These are phyloP conservation scores for Cyprinodon brontotheroides DNA, from an alignment of 2,113 vertebrate genomes.

Conservation along the genomic window DNA sequence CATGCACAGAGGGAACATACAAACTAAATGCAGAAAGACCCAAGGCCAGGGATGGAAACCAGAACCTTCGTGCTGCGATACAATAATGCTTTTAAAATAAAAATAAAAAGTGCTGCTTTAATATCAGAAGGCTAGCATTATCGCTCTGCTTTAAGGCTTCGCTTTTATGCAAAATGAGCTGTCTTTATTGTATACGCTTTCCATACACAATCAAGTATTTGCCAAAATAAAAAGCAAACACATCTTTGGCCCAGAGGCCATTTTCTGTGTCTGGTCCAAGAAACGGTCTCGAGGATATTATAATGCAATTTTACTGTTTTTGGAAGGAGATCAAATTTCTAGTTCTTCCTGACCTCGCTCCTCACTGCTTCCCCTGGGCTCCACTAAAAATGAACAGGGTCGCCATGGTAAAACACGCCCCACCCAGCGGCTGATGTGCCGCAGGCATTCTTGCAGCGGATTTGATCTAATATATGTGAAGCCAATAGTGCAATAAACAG, in stretches of 20 bases:
- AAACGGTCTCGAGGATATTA: slow-evolving; percentile 59
- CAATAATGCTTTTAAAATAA: neutral
- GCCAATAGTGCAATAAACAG: slow-evolving; percentile 56
- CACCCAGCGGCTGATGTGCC: slow-evolving; percentile 29
- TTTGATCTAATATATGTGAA: slow-evolving; percentile 31
- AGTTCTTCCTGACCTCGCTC: slow-evolving; percentile 53
- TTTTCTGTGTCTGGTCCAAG: slow-evolving; percentile 54
- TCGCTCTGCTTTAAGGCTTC: slow-evolving; percentile 3
- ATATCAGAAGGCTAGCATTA: neutral
- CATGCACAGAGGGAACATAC: too few relatives aligned
- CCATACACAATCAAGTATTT: neutral
- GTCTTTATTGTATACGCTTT: neutral
- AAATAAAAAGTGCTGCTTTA: neutral
- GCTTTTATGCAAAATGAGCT: slow-evolving; percentile 2
- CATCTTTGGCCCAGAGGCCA: slow-evolving; percentile 26
- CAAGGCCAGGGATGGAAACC: too few relatives aligned
- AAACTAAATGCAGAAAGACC: too few relatives aligned
- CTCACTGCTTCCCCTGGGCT: slow-evolving; percentile 41
- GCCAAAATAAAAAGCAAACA: slow-evolving; percentile 29
- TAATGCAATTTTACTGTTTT: slow-evolving; percentile 66
- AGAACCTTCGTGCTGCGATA: too few relatives aligned
- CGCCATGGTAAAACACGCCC: slow-evolving; percentile 52
- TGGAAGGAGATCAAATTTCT: slow-evolving; percentile 60
- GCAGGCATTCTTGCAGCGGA: slow-evolving; percentile 43
- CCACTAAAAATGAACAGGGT: slow-evolving; percentile 46